These are phyloP conservation scores for Echiichthys vipera DNA, from an alignment of 2,797 vertebrate species.

Conservation along the genomic window DNA sequence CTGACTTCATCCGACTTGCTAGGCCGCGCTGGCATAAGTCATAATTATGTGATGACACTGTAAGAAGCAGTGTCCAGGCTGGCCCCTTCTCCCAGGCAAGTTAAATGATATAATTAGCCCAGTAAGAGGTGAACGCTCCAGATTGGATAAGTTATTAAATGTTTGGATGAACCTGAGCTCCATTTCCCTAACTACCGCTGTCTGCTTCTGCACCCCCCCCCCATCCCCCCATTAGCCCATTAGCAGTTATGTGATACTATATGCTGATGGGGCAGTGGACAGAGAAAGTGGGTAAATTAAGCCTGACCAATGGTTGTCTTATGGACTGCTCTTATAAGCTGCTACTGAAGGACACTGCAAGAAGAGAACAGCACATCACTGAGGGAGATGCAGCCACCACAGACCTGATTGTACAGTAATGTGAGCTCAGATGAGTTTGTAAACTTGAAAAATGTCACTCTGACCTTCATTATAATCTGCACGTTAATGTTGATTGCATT, in stretches of 20 bases:
- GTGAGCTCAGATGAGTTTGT: conserved; percentile 64
- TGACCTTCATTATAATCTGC: conserved; percentile 59
- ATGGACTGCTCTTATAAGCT: conserved; percentile 76
- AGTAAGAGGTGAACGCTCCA: conserved; percentile 79
- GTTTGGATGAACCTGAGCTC: conserved; percentile 85
- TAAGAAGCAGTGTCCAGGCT: conserved; percentile 68
- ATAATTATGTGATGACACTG: conserved; percentile 84
- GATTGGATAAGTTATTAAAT: conserved; percentile 87
- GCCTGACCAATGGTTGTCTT: conserved; percentile 80
- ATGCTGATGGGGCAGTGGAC: conserved; percentile 83
- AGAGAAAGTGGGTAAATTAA: conserved; percentile 83
- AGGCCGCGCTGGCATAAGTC: conserved; percentile 82
- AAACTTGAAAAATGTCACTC: conserved; percentile 51
- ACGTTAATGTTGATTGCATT: conserved; percentile 21
- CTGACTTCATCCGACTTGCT: conserved; percentile 84
- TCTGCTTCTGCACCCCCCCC: conserved; percentile 42
- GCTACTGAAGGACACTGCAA: conserved; percentile 71
- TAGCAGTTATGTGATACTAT: conserved; percentile 85
- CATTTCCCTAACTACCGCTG: conserved; percentile 79
- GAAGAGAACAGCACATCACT: conserved; percentile 46
- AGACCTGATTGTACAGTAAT: conserved; percentile 66
- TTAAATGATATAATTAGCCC: conserved; percentile 84
- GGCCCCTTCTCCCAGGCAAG: conserved; percentile 72
- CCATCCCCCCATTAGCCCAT: conserved; percentile 76
- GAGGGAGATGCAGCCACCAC: conserved; percentile 30